phyloP scores from a whole-genome alignment of 2,113 vertebrate genomes.

The Passer domesticus region DNA sequence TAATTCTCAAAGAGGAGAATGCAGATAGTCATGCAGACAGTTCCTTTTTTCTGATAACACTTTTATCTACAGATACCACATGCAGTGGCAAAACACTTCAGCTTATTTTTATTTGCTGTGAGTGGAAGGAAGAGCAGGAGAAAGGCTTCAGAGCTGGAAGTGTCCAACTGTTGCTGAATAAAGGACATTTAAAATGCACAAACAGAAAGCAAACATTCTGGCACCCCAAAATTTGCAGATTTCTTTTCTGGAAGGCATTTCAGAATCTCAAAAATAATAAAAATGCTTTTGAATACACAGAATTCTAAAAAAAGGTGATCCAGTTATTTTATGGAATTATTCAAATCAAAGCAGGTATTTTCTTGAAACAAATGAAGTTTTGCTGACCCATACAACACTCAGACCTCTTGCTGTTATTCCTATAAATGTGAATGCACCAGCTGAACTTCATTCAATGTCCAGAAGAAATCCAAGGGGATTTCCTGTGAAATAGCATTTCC shows the following conservation, averaged over 20 bases:
- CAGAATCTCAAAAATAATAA: not conserved
- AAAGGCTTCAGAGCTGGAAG: not conserved
- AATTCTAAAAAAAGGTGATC: not conserved
- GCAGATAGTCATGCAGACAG: not conserved
- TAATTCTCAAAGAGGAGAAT: not conserved
- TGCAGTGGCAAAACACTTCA: not conserved
- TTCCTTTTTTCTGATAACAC: not conserved
- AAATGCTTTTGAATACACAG: not conserved
- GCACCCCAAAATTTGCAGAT: too few species aligned
- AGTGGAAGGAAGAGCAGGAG: not conserved
- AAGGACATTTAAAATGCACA: not conserved
- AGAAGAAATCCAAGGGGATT: not conserved
- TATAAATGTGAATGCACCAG: not conserved
- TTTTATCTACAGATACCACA: not conserved
- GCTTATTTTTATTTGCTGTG: not conserved
- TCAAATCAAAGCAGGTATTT: not conserved
- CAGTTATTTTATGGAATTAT: not conserved
- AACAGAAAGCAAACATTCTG: not conserved
- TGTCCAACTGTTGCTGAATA: not conserved
- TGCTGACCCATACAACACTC: not conserved
- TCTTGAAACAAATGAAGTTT: not conserved
- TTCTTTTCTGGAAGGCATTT: not conserved
- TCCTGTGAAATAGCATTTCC: not conserved
- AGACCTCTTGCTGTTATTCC: not conserved
- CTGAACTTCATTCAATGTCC: not conserved